Evolutionary conservation across 1,140 invertebrate species (phyloP).

Genomic region (Bombyx mandarina): DNA sequence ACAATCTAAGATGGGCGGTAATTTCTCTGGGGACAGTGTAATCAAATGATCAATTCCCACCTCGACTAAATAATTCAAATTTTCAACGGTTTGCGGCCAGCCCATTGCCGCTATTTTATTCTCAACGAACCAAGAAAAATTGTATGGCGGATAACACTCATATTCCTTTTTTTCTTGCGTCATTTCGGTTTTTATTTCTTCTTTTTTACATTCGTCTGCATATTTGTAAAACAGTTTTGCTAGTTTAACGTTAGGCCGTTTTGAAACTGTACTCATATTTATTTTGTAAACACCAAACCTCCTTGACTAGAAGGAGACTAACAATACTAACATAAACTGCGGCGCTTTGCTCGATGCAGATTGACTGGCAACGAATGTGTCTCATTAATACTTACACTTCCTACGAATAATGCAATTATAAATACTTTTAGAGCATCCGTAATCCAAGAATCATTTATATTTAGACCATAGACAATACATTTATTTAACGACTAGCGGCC

Average conservation of each 20-base stretch:
- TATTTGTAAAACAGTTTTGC: slow-evolving; percentile 61
- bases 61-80: slow-evolving; percentile 74
- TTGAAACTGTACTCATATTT: slow-evolving; percentile 32
- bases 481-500: too few relatives aligned
- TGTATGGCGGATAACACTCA: slow-evolving; percentile 52
- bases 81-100: slow-evolving; percentile 72
- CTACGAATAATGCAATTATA: too few relatives aligned
- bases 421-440: too few relatives aligned
- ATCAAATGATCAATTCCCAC: slow-evolving; percentile 72
- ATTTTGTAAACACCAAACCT: slow-evolving; percentile 21
- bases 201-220: slow-evolving; percentile 20
- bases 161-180: slow-evolving; percentile 20
- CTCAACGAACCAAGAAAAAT: slow-evolving; percentile 60
- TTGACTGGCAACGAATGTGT: slow-evolving; percentile 1
- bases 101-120: slow-evolving; percentile 65
- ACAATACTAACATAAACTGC: too few relatives aligned
- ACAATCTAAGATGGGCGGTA: slow-evolving; percentile 70
- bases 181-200: slow-evolving; percentile 11
- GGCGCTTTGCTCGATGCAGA: not conserved
- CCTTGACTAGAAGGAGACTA: not conserved
- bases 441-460: too few relatives aligned
- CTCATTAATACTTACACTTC: too few relatives aligned
- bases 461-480: too few relatives aligned
- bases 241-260: slow-evolving; percentile 52
- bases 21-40: slow-evolving; percentile 75